Conservation (phyloP, 2,113 vertebrate species). For the Falcunculus frontatus region DNA sequence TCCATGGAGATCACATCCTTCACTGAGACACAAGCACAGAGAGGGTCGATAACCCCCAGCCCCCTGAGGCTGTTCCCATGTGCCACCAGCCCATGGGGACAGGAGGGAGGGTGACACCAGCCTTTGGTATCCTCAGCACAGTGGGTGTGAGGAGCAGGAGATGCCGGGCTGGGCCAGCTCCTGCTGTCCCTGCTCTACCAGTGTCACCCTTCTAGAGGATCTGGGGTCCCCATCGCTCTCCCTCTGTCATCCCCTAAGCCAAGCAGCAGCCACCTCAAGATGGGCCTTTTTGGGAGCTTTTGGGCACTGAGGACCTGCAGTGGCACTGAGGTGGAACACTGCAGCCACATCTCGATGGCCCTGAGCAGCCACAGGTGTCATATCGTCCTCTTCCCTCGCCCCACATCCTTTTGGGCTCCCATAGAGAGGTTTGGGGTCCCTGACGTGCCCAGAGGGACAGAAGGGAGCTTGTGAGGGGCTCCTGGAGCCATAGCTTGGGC, state of each 20-base stretch:
- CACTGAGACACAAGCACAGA: background rate
- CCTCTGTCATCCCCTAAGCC: background rate
- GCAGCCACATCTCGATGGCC: background rate
- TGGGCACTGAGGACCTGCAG: background rate
- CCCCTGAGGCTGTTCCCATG: background rate
- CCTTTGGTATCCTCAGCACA: background rate
- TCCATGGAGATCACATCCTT: background rate
- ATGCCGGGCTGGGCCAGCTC: background rate
- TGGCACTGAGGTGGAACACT: background rate
- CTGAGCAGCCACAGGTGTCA: background rate
- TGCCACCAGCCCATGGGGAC: background rate
- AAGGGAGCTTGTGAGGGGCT: accelerated
- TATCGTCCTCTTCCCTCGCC: accelerated
- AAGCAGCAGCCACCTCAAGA: background rate
- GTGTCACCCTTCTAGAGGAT: background rate
- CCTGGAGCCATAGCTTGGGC: background rate
- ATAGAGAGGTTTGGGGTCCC: accelerated
- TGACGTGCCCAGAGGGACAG: background rate
- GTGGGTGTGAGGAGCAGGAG: background rate
- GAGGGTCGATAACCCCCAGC: accelerated
- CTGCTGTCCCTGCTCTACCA: background rate
- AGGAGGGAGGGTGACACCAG: background rate
- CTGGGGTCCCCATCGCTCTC: background rate
- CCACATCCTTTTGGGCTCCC: accelerated
- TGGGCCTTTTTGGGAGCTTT: background rate